A percentile compares a stretch with the other conserved stretches of the same genome.
Conservation (phyloP, 2,888 invertebrate genomes). For the Pyrochroa serraticornis region DNA sequence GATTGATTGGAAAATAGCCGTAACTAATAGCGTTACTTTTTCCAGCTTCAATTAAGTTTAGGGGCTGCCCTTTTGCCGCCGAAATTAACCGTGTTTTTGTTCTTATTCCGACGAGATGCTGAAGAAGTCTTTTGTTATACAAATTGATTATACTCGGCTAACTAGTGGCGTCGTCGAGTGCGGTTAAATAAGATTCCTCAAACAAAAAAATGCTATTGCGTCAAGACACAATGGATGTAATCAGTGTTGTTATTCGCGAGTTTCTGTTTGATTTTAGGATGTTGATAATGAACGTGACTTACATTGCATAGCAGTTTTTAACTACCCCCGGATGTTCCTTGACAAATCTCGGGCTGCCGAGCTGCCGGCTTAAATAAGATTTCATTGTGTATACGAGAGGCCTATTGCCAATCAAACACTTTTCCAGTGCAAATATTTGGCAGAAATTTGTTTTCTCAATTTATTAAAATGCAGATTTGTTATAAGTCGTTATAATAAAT, state of each 20-base stretch:
- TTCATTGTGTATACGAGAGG: no score
- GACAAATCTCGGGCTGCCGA: no score
- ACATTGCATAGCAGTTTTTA: no score
- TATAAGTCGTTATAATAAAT: no score
- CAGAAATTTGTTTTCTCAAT: no score
- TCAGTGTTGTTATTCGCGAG: constrained; percentile 13
- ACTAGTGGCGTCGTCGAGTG: constrained; percentile 7
- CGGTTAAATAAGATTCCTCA: constrained; percentile 8
- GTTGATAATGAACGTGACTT: constrained; percentile 8
- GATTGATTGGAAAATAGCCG: constrained; percentile 20
- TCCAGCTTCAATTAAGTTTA: constrained; percentile 19
- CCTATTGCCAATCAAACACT: no score
- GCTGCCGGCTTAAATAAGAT: no score
- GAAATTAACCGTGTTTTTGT: constrained; percentile 20
- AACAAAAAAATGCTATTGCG: constrained; percentile 7
- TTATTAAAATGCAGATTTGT: no score
- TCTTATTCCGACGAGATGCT: constrained; percentile 13
- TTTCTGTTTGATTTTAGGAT: constrained; percentile 12
- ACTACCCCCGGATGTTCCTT: no score
- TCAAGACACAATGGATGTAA: constrained; percentile 10
- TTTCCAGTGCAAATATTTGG: no score
- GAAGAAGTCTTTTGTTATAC: constrained; percentile 21
- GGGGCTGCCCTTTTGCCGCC: background rate
- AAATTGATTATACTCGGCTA: constrained; percentile 17
- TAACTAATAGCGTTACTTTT: constrained; percentile 19